These are phyloP conservation scores for Hydra vulgaris DNA, from an alignment of 30 jellyfish, hydroid and myxozoan genomes.

Conservation along the genomic window DNA sequence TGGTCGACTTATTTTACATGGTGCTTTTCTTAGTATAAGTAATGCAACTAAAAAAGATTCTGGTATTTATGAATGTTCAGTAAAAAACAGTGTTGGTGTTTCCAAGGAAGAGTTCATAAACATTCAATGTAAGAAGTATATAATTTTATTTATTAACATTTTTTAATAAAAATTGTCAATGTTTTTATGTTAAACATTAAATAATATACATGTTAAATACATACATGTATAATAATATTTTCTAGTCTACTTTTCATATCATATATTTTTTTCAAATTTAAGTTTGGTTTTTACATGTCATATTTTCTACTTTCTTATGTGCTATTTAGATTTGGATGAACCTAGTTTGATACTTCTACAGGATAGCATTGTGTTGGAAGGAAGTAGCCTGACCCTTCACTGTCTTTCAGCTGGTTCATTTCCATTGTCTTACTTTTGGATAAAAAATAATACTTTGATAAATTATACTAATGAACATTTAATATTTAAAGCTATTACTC, in stretches of 20 bases:
- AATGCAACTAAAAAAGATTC: background rate
- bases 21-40: background rate
- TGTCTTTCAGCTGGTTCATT: background rate
- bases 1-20: constrained; percentile 1
- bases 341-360: background rate
- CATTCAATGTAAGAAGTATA: background rate
- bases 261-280: too few relatives aligned
- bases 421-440: constrained; percentile 7
- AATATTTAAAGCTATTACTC: background rate
- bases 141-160: background rate
- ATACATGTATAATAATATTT: too few relatives aligned
- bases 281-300: constrained; percentile 1
- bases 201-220: too few relatives aligned
- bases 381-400: background rate
- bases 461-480: constrained; percentile 2
- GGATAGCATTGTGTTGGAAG: constrained; percentile 2
- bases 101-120: background rate
- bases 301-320: too few relatives aligned
- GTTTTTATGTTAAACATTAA: too few relatives aligned
- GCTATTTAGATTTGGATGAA: background rate
- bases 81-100: constrained; percentile 1
- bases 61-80: constrained; percentile 3
- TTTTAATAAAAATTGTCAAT: background rate
- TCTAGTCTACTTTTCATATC: too few relatives aligned
- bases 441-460: background rate